Conservation (phyloP, 2,113 vertebrate species). For the Hydrochoerus hydrochaeris region DNA sequence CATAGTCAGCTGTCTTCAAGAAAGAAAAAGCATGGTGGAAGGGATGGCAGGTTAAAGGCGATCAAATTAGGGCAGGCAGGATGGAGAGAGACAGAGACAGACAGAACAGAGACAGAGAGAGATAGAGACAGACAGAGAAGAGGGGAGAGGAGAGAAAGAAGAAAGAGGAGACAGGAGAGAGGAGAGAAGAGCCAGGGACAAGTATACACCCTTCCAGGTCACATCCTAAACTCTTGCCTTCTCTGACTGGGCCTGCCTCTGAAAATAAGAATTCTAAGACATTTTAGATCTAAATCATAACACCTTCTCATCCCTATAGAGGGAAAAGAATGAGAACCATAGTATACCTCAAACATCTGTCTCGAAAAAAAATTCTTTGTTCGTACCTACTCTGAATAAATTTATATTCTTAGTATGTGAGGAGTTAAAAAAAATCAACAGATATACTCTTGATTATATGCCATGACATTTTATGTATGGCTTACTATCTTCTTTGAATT, state of each 20-base stretch:
- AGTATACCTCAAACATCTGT: background rate
- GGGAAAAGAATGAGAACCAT: background rate
- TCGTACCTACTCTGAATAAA: background rate
- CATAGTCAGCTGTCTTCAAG: background rate
- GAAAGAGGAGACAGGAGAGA: background rate
- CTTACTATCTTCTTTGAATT: background rate
- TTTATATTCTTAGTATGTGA: conserved; percentile 17
- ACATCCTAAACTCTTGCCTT: background rate
- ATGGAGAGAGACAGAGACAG: background rate
- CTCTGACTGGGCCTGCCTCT: background rate
- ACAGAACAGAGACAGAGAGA: background rate
- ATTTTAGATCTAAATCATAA: background rate
- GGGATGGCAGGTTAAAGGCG: background rate
- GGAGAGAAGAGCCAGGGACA: background rate
- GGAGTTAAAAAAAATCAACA: background rate
- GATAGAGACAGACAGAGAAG: no score
- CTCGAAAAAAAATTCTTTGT: background rate
- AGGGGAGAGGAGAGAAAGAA: background rate
- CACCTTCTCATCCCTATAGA: background rate
- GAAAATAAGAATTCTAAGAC: background rate
- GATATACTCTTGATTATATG: background rate
- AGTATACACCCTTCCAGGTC: background rate
- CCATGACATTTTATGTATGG: background rate
- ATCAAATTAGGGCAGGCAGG: background rate
- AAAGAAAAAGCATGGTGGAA: background rate